These are phyloP conservation scores for Psophia crepitans DNA, from an alignment of 2,113 vertebrate species.

Conservation along the genomic window DNA sequence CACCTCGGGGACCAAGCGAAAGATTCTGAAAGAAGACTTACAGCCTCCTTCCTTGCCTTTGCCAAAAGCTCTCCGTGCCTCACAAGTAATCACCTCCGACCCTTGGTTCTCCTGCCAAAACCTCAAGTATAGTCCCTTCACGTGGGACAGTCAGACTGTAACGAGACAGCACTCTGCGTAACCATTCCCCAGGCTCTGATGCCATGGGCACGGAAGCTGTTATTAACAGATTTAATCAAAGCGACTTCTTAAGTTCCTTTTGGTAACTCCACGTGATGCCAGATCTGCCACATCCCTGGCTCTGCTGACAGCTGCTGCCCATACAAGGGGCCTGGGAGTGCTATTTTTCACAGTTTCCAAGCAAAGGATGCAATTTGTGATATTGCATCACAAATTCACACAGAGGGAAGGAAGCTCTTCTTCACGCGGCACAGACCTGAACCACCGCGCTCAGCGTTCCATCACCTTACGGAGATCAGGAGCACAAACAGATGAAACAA, in stretches of 20 bases:
- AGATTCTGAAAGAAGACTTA: not conserved
- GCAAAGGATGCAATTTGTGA: not conserved
- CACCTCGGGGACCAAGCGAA: not conserved
- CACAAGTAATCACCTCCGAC: not conserved
- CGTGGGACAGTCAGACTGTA: not conserved
- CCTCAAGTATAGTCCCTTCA: not conserved
- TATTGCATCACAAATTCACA: not conserved
- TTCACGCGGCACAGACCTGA: not conserved
- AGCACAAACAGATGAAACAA: not conserved
- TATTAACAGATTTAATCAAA: not conserved
- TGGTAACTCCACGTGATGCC: not conserved
- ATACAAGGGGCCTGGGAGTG: not conserved
- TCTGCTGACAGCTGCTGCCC: not conserved
- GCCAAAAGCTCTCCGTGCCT: not conserved
- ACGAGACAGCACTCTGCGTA: not conserved
- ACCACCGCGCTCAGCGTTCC: not conserved
- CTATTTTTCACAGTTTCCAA: not conserved
- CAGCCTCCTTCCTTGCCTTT: not conserved
- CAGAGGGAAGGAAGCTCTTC: not conserved
- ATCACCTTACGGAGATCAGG: not conserved
- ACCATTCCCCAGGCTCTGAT: not conserved
- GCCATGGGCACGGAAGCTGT: not conserved
- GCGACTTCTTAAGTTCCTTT: not conserved
- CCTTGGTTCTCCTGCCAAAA: not conserved
- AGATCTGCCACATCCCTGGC: not conserved